These are phyloP conservation scores for Agrilus mali DNA, from an alignment of 2,888 invertebrate species.

Conservation along the genomic window DNA sequence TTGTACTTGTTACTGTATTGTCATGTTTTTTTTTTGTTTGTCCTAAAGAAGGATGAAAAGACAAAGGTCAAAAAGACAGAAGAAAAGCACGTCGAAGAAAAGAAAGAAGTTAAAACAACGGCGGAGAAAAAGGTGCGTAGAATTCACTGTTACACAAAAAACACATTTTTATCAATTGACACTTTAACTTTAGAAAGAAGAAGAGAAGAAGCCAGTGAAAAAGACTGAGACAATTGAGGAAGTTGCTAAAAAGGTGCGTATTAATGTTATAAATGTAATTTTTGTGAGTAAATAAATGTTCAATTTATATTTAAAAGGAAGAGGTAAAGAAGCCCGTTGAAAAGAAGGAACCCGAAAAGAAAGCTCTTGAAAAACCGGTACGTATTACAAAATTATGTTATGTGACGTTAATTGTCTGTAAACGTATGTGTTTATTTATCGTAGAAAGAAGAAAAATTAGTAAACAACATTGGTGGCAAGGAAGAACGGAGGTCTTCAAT, in stretches of 20 bases:
- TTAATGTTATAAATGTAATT: constrained; percentile 6
- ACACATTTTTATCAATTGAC: constrained; percentile 1
- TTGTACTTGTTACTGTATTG: neutral
- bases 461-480: constrained; percentile 31
- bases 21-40: constrained; percentile 5
- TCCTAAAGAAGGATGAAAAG: constrained; percentile 27
- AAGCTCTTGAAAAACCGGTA: constrained; percentile 3
- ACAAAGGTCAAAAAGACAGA: constrained; percentile 28
- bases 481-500: constrained; percentile 30
- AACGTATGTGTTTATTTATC: constrained; percentile 5
- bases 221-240: constrained; percentile 11
- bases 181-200: constrained; percentile 4
- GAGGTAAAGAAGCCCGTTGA: constrained; percentile 35
- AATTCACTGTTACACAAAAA: neutral
- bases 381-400: neutral
- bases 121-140: neutral
- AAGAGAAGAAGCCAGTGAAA: constrained; percentile 15
- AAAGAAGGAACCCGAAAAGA: constrained; percentile 16
- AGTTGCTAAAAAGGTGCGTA: constrained; percentile 13
- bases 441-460: constrained; percentile 26
- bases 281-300: constrained; percentile 10
- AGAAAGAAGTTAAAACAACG: constrained; percentile 13
- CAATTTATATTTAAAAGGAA: constrained; percentile 6
- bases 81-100: constrained; percentile 26
- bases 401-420: neutral